These are phyloP conservation scores for Petroica traversi DNA, from an alignment of 2,113 vertebrate genomes.

Conservation along the genomic window DNA sequence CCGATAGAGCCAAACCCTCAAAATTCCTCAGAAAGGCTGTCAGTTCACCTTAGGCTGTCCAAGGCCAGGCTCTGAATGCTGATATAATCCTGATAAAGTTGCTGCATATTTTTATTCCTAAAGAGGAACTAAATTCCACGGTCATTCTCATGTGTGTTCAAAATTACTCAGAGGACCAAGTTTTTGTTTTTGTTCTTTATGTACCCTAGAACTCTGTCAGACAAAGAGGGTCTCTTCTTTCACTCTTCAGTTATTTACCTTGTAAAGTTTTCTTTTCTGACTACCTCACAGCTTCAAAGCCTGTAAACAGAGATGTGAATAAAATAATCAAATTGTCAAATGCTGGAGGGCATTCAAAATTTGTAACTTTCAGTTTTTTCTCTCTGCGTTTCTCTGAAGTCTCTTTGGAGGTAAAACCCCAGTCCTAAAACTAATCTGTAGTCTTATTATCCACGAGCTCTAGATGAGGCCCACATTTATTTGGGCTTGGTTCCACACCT, in stretches of 20 bases:
- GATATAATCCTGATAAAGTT: neutral
- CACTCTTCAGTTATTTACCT: neutral
- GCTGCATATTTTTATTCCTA: neutral
- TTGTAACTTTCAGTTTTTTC: accelerated
- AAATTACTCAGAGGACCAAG: neutral
- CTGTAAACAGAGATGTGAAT: neutral
- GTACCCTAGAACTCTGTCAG: neutral
- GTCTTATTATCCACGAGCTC: neutral
- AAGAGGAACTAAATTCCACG: neutral
- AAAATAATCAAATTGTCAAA: neutral
- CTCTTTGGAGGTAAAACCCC: neutral
- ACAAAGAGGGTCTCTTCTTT: neutral
- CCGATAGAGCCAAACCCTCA: neutral
- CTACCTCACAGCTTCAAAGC: neutral
- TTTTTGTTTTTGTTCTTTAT: neutral
- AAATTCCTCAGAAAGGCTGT: neutral
- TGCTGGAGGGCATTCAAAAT: neutral
- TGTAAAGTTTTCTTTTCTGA: neutral
- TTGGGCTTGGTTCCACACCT: neutral
- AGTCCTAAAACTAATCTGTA: neutral
- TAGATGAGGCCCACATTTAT: neutral
- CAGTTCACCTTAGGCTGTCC: neutral
- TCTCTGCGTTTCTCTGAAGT: neutral
- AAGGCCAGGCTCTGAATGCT: neutral
- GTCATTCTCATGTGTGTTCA: neutral